Evolutionary conservation across 2,113 vertebrate genomes (phyloP).

Genomic region (Acanthisitta chloris): DNA sequence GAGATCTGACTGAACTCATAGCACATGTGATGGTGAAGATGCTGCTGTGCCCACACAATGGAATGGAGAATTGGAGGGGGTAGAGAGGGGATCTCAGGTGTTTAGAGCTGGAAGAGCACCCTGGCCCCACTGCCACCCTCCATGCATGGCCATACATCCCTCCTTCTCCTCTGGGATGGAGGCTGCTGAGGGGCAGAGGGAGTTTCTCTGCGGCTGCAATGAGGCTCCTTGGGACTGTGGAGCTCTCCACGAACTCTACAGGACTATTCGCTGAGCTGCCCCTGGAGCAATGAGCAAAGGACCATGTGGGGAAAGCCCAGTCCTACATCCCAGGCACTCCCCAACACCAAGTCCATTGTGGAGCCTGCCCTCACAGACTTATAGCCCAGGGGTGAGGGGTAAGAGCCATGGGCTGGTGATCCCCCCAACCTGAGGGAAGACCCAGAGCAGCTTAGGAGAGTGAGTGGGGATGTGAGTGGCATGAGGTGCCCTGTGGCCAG

Average conservation of each 20-base stretch:
- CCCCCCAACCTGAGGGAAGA: fast-evolving
- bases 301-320: background rate
- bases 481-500: background rate
- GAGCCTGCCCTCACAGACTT: background rate
- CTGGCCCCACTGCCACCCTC: background rate
- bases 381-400: background rate
- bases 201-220: background rate
- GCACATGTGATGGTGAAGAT: background rate
- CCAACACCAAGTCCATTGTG: fast-evolving
- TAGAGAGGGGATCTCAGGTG: background rate
- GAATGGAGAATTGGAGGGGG: fast-evolving
- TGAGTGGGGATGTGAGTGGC: no score
- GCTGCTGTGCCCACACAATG: background rate
- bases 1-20: background rate
- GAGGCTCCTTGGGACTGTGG: background rate
- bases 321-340: background rate
- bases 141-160: background rate
- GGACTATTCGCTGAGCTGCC: background rate
- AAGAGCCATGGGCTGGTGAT: background rate
- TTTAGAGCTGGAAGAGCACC: background rate
- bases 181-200: background rate
- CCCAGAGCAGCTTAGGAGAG: background rate
- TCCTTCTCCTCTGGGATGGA: background rate
- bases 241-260: background rate
- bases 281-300: background rate